phyloP scores from a whole-genome alignment of 2,888 invertebrate species.

The Arge pagana region DNA sequence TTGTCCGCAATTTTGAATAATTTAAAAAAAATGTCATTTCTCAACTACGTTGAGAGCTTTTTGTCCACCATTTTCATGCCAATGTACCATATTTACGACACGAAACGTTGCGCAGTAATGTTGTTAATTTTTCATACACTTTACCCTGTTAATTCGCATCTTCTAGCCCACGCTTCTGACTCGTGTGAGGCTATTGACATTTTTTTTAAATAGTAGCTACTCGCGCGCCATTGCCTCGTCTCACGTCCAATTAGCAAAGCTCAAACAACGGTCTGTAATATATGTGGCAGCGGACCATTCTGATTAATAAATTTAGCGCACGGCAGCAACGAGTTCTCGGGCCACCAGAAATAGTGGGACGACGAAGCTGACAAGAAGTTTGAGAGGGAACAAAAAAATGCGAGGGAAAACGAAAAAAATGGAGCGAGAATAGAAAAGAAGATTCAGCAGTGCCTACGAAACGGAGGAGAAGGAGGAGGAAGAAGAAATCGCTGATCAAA shows the following conservation, averaged over 20 bases:
- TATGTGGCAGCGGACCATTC: constrained; percentile 12
- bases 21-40: too few species aligned
- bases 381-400: background rate
- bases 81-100: too few species aligned
- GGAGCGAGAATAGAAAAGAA: background rate
- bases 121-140: too few species aligned
- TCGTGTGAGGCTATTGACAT: constrained; percentile 35
- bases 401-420: background rate
- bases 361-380: background rate
- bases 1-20: too few species aligned
- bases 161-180: constrained; percentile 5
- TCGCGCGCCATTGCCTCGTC: too few species aligned
- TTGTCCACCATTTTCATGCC: too few species aligned
- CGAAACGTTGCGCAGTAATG: too few species aligned
- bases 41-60: too few species aligned
- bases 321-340: constrained; percentile 1
- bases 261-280: constrained; percentile 18
- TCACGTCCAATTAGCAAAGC: constrained; percentile 16
- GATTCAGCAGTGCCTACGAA: constrained; percentile 17
- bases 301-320: constrained; percentile 19
- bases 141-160: background rate
- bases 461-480: too few species aligned
- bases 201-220: too few species aligned
- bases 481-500: constrained; percentile 20
- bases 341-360: constrained; percentile 5